Evolutionary conservation across 2,113 vertebrate species (phyloP).

Genomic region (Pseudolaguvia tuberculata): DNA sequence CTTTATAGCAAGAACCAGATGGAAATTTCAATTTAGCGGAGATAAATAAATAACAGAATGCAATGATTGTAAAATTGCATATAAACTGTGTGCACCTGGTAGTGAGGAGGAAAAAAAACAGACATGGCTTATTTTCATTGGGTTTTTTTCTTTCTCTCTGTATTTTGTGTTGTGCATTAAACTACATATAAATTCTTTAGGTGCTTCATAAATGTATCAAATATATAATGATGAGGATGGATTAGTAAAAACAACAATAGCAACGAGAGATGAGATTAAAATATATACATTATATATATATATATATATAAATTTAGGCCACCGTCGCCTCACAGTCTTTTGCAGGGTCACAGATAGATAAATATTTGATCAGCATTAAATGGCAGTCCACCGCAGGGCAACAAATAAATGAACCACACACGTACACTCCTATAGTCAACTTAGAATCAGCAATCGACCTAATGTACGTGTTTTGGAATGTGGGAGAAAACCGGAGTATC

Average conservation of each 20-base stretch:
- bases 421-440: too few species aligned
- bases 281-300: neutral
- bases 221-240: neutral
- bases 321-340: too few species aligned
- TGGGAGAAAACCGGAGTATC: too few species aligned
- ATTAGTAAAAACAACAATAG: neutral
- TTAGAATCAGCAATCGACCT: too few species aligned
- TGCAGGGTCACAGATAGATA: too few species aligned
- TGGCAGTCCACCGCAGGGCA: too few species aligned
- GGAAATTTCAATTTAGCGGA: conserved; percentile 51
- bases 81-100: conserved; percentile 50
- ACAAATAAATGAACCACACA: too few species aligned
- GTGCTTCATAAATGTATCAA: conserved; percentile 9
- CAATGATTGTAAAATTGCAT: conserved; percentile 53
- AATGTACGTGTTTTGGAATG: too few species aligned
- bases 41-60: conserved; percentile 55
- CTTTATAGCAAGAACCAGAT: conserved; percentile 50
- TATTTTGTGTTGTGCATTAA: conserved; percentile 13
- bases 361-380: too few species aligned
- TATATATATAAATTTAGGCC: too few species aligned
- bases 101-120: conserved; percentile 38
- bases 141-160: neutral
- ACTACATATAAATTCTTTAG: conserved; percentile 7
- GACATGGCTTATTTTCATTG: conserved; percentile 41
- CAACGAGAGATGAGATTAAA: neutral